Base-by-base conservation (phyloP, 2,113 vertebrate species). In the Pavo muticus region DNA sequence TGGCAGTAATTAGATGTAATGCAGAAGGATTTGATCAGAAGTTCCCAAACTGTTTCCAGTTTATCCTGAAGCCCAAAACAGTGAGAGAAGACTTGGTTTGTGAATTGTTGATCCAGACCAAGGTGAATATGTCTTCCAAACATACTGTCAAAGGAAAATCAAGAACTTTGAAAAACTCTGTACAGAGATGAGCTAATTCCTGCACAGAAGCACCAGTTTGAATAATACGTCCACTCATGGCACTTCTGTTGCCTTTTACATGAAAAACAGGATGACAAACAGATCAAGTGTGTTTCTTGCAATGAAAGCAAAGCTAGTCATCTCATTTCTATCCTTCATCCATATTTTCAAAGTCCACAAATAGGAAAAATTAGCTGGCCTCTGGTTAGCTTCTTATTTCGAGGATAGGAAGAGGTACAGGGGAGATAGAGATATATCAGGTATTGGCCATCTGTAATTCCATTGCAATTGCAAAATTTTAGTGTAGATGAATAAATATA, bases 401-500 rank as follows among this genome's bases (percentile, higher is more conserved):
- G 44, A 44, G 30, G 13, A 11, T 35, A 20, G 47, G 47, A 48
- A 21, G 47, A 48, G 20, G 21, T 48, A 23, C 47, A 48, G 47
- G 20, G 47, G 47, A 48, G 20, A 48, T 6, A 24, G 48, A 50
- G 48, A 50, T 50, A 48, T 48, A 24, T 50, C 23, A 50, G 48
- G 23, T 50, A 24, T 50, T 50, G 48, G 37, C 19, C 83, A 32
- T 69, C 27, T 80, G 29, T 10, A 6, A 4, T 81, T 84, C 2
- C 2, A 37, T 19, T 50, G 7, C 21, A 39, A 1, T 9, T 87
- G 14, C 9, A 39, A n/a, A 69, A 45, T 57, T 57, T n/a, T 57
- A 4, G 27, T 76, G 11, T 72, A 1, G 0, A 0, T 25, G 8
- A 40, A 8, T 50, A 50, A 13, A 50, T 13, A 50, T 24, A 50